phyloP scores from a whole-genome alignment of 2,888 invertebrate species.

The Schrankia costaestrigalis region DNA sequence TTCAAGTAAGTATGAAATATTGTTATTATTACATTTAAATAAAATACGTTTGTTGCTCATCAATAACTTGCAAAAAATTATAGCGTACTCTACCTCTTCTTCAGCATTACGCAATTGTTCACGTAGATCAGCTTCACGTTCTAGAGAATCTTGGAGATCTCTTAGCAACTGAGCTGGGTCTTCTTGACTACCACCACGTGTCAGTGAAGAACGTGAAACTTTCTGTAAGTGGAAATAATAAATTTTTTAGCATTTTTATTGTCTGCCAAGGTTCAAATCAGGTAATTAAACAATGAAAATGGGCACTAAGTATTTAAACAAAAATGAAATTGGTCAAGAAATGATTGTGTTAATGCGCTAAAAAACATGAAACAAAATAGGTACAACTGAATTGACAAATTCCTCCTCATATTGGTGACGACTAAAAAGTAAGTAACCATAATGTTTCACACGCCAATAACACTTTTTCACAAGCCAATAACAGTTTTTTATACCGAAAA shows the following conservation, averaged over 20 bases:
- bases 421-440: too few species aligned
- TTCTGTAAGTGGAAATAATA: constrained; percentile 53
- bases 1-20: too few species aligned
- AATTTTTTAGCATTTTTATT: background rate
- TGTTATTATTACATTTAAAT: constrained; percentile 1
- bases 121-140: constrained; percentile 94
- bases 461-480: too few species aligned
- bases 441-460: too few species aligned
- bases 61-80: background rate
- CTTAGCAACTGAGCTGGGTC: constrained; percentile 90
- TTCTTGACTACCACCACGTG: constrained; percentile 89
- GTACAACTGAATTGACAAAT: too few species aligned
- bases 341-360: too few species aligned
- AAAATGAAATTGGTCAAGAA: too few species aligned
- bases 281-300: background rate
- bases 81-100: constrained; percentile 86
- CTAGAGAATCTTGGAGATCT: constrained; percentile 94
- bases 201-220: constrained; percentile 87
- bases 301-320: too few species aligned
- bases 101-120: constrained; percentile 96
- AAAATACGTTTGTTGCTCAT: background rate
- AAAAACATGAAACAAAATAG: too few species aligned
- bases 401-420: too few species aligned
- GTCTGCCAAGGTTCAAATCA: background rate
- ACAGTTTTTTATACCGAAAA: too few species aligned